These are phyloP conservation scores for Anoncus sp. DNA, from an alignment of 2,888 invertebrate species.

Conservation along the genomic window DNA sequence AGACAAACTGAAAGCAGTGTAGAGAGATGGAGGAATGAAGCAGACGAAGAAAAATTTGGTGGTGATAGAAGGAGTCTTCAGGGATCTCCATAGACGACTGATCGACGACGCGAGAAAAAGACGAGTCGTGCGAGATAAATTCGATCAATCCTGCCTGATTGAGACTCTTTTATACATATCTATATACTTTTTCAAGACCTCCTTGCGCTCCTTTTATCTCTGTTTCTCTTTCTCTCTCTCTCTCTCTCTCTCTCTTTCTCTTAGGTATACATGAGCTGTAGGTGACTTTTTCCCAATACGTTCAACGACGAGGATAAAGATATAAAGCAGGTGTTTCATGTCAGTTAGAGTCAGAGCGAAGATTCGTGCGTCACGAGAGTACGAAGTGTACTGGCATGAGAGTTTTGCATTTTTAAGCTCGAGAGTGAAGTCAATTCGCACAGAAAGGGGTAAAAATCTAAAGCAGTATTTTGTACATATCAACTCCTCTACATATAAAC, in stretches of 20 bases:
- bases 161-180: constrained; percentile 9
- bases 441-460: too few relatives aligned
- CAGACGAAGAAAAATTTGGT: constrained; percentile 9
- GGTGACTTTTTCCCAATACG: constrained; percentile 9
- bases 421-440: too few relatives aligned
- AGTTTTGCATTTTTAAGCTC: too few relatives aligned
- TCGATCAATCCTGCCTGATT: constrained; percentile 20
- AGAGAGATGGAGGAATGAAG: neutral
- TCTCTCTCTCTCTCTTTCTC: too few relatives aligned
- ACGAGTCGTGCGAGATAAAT: constrained; percentile 26
- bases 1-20: too few relatives aligned
- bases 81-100: neutral
- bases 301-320: constrained; percentile 5
- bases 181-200: too few relatives aligned
- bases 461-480: too few relatives aligned
- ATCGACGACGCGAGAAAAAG: too few relatives aligned
- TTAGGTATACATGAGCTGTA: constrained; percentile 1
- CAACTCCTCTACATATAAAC: too few relatives aligned
- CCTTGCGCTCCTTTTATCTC: constrained; percentile 22
- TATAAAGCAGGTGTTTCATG: constrained; percentile 17
- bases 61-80: neutral
- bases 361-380: constrained; percentile 12
- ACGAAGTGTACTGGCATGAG: neutral
- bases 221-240: constrained; percentile 1
- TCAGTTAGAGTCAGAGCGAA: constrained; percentile 12